These are phyloP conservation scores for Nebria salina DNA, from an alignment of 2,888 invertebrate species.

Conservation along the genomic window DNA sequence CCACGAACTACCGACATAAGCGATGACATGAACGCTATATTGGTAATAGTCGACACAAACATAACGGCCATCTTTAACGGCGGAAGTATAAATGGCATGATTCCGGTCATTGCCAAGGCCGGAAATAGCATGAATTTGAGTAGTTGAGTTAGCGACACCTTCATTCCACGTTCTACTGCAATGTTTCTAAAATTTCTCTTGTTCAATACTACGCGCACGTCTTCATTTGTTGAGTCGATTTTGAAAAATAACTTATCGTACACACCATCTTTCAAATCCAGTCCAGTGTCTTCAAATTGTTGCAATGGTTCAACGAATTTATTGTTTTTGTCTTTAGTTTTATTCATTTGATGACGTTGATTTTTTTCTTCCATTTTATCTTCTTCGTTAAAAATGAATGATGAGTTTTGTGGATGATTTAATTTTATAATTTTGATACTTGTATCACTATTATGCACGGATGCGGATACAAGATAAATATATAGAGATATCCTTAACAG, in stretches of 20 bases:
- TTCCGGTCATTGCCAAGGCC: slow-evolving; percentile 72
- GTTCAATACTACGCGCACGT: slow-evolving; percentile 2
- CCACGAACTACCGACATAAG: slow-evolving; percentile 68
- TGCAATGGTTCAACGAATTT: neutral
- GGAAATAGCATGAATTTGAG: slow-evolving; percentile 70
- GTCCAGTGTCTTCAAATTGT: neutral
- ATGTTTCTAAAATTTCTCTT: slow-evolving; percentile 16
- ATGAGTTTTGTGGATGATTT: neutral
- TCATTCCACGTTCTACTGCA: slow-evolving; percentile 5
- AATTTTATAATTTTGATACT: neutral
- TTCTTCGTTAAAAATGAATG: neutral
- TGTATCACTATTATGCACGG: neutral
- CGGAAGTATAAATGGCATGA: slow-evolving; percentile 75
- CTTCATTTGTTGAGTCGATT: slow-evolving; percentile 3
- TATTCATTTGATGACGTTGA: neutral
- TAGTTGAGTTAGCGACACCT: slow-evolving; percentile 35
- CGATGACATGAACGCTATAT: slow-evolving; percentile 73
- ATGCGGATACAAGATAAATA: neutral
- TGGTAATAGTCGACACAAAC: slow-evolving; percentile 71
- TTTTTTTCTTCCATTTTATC: neutral
- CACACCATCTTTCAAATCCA: neutral
- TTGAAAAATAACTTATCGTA: neutral
- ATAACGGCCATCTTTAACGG: slow-evolving; percentile 74
- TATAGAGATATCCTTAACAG: neutral
- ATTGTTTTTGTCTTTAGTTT: neutral